phyloP scores from a whole-genome alignment of 2,797 vertebrate species.

The Octomys mimax region DNA sequence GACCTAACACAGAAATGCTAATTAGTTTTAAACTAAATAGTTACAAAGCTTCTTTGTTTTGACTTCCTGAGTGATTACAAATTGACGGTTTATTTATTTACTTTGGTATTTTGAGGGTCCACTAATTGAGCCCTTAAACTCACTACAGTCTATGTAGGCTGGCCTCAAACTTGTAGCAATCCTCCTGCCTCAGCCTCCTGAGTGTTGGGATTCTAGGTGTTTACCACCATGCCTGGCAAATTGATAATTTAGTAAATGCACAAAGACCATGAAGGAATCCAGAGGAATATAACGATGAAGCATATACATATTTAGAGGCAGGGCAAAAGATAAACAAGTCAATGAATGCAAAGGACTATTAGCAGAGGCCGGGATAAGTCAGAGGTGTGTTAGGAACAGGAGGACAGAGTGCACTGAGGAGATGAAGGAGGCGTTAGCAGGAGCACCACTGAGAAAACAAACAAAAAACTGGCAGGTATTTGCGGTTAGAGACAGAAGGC shows the following conservation, averaged over 20 bases:
- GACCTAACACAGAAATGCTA: not conserved
- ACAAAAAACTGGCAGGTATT: not conserved
- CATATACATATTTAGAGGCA: not conserved
- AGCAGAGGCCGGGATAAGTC: not conserved
- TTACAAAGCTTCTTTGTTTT: slow-evolving; percentile 21
- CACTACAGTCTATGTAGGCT: not conserved
- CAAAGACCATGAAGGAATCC: not conserved
- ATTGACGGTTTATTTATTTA: not conserved
- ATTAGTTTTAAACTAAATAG: slow-evolving; percentile 37
- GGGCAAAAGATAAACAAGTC: not conserved
- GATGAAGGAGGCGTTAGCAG: not conserved
- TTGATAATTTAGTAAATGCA: not conserved
- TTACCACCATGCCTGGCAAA: not conserved
- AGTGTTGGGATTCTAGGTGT: not conserved
- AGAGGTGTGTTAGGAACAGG: not conserved
- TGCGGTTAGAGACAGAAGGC: not conserved
- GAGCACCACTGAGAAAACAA: not conserved
- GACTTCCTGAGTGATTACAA: not conserved
- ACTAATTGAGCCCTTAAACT: not conserved
- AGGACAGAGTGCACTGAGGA: not conserved
- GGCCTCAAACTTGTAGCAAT: not conserved
- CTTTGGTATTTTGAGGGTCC: not conserved
- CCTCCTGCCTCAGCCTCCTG: not conserved
- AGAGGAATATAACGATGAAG: not conserved
- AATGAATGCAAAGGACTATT: not conserved